These are phyloP conservation scores for Agriopis aurantiaria DNA, from an alignment of 2,888 invertebrate genomes.

Conservation along the genomic window DNA sequence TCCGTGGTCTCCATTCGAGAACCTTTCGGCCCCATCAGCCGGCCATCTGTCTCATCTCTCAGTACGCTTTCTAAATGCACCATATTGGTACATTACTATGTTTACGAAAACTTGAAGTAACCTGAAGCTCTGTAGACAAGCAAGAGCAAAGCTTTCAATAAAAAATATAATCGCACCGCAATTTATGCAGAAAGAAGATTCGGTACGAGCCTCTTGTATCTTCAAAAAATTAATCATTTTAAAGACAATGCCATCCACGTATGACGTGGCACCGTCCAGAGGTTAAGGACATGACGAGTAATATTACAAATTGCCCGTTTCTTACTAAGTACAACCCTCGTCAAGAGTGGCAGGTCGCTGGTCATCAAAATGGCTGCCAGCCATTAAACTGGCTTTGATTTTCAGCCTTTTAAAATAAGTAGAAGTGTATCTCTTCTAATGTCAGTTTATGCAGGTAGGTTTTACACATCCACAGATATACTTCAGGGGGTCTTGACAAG, in stretches of 20 bases:
- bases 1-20: too few species aligned
- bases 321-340: slow-evolving; percentile 30
- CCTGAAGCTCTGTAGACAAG: not conserved
- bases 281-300: slow-evolving; percentile 33
- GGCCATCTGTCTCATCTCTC: too few species aligned
- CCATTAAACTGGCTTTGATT: slow-evolving; percentile 21
- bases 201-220: not conserved
- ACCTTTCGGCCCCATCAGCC: too few species aligned
- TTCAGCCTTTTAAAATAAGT: slow-evolving; percentile 7
- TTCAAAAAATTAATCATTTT: slow-evolving; percentile 21
- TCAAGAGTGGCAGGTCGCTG: slow-evolving; percentile 30
- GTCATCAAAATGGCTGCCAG: slow-evolving; percentile 33
- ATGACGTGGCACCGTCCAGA: slow-evolving; percentile 14
- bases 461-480: too few species aligned
- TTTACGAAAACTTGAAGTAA: not conserved
- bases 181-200: not conserved
- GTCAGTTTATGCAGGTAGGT: too few species aligned
- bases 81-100: too few species aligned
- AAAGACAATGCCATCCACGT: slow-evolving; percentile 22
- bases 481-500: too few species aligned
- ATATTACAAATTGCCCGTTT: slow-evolving; percentile 32
- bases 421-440: not conserved
- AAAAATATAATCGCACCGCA: not conserved
- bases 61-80: too few species aligned
- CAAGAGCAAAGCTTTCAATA: not conserved